Percentiles rank a stretch among this genome's conserved stretches.
These are phyloP conservation scores for Scolopax rusticola DNA, from an alignment of 2,797 vertebrate genomes.

Conservation along the genomic window DNA sequence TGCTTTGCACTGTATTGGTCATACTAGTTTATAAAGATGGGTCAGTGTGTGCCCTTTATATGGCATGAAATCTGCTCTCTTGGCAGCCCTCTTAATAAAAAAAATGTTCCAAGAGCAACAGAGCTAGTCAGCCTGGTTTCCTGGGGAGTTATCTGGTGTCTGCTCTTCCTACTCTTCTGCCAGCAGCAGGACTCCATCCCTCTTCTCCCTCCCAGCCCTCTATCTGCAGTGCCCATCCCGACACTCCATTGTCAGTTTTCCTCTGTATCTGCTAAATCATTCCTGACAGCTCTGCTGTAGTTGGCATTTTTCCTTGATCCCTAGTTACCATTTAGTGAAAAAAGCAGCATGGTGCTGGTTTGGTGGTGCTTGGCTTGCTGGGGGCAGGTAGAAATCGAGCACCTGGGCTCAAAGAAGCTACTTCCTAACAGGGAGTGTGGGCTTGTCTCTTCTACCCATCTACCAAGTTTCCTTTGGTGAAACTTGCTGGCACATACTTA, in stretches of 20 bases:
- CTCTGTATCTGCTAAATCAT: not conserved
- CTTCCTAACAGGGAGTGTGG: not conserved
- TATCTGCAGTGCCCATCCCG: accelerated
- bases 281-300: not conserved
- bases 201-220: not conserved
- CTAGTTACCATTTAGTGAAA: not conserved
- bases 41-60: not conserved
- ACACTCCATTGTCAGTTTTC: not conserved
- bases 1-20: not conserved
- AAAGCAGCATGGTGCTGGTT: not conserved
- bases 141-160: not conserved
- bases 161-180: not conserved
- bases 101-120: not conserved
- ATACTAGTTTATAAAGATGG: not conserved
- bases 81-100: conserved; percentile 5
- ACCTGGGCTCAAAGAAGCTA: not conserved
- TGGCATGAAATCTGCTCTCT: not conserved
- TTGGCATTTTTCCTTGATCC: not conserved
- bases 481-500: not conserved
- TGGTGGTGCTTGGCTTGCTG: not conserved
- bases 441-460: not conserved
- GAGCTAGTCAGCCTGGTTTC: not conserved
- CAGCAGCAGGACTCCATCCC: not conserved
- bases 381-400: not conserved
- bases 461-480: not conserved